Conservation (phyloP, 2,888 invertebrate species). For the Empis stercorea region DNA sequence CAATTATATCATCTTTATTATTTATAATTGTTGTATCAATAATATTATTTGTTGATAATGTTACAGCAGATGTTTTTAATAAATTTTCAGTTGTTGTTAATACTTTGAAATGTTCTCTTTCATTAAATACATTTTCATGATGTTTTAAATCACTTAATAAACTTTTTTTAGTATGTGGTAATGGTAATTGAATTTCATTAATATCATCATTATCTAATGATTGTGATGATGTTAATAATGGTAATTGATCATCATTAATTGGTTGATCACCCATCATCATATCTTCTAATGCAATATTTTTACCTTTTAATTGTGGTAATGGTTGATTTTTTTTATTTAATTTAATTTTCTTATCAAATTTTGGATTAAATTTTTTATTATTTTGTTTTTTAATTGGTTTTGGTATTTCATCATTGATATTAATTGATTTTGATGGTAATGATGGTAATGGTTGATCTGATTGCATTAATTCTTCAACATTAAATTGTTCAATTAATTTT, state of each 20-base stretch:
- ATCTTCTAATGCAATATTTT: slow-evolving; percentile 19
- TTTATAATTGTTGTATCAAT: not conserved
- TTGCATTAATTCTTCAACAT: slow-evolving; percentile 32
- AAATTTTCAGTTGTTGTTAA: slow-evolving; percentile 7
- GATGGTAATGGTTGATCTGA: slow-evolving; percentile 23
- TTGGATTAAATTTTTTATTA: slow-evolving; percentile 23
- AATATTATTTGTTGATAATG: not conserved
- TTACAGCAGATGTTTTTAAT: not conserved
- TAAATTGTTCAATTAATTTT: slow-evolving; percentile 26
- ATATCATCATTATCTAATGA: slow-evolving; percentile 13
- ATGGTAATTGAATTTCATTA: slow-evolving; percentile 28
- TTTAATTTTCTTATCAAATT: slow-evolving; percentile 9
- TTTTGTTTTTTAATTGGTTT: slow-evolving; percentile 28
- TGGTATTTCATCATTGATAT: slow-evolving; percentile 25
- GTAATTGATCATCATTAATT: slow-evolving; percentile 1
- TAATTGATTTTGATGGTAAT: slow-evolving; percentile 14
- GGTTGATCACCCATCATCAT: slow-evolving; percentile 36
- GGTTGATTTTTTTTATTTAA: slow-evolving; percentile 1
- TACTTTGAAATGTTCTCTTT: slow-evolving; percentile 7
- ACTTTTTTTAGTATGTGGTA: slow-evolving; percentile 33
- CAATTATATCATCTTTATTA: not conserved
- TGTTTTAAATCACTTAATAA: slow-evolving; percentile 24
- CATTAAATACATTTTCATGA: slow-evolving; percentile 10
- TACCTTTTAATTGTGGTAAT: slow-evolving; percentile 4
- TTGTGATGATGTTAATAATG: not conserved